Percentiles rank a stretch among this genome's conserved stretches.
Evolutionary conservation across 1,140 invertebrate species (phyloP).

Genomic region (Aphelenchoides avenae): DNA sequence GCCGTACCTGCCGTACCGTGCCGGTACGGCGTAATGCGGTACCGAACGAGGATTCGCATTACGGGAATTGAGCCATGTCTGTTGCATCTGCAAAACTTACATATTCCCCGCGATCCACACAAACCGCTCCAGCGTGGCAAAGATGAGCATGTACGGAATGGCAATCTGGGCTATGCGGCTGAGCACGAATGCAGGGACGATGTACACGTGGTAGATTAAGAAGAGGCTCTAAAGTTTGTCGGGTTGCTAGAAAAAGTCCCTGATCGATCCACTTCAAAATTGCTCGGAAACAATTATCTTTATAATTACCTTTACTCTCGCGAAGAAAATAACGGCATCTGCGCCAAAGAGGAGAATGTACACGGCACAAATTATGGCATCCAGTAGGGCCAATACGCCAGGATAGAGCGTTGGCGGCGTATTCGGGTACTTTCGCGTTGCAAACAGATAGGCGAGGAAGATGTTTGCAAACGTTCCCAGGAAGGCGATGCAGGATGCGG

Average conservation of each 20-base stretch:
- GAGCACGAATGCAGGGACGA: conserved; percentile 49
- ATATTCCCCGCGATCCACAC: conserved; percentile 42
- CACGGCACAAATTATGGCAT: conserved; percentile 46
- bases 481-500: conserved; percentile 47
- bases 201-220: conserved; percentile 48
- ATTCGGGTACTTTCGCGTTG: conserved; percentile 23
- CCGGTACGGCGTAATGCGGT: too few species aligned
- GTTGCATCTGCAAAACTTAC: conserved; percentile 11
- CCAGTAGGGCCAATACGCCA: conserved; percentile 44
- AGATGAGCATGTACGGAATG: conserved; percentile 57
- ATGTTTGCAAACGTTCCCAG: conserved; percentile 43
- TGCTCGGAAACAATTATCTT: too few species aligned
- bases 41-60: too few species aligned
- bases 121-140: conserved; percentile 53
- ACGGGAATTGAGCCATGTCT: too few species aligned
- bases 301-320: conserved; percentile 34
- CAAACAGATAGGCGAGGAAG: conserved; percentile 45
- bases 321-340: conserved; percentile 46
- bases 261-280: too few species aligned
- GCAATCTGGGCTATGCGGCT: conserved; percentile 44
- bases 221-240: conserved; percentile 50
- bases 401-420: conserved; percentile 56
- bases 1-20: too few species aligned
- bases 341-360: conserved; percentile 55
- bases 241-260: too few species aligned